A percentile compares a stretch with the other conserved stretches of the same genome.
Conservation (phyloP, 2,888 invertebrate species). For the Diplolepis rosae region DNA sequence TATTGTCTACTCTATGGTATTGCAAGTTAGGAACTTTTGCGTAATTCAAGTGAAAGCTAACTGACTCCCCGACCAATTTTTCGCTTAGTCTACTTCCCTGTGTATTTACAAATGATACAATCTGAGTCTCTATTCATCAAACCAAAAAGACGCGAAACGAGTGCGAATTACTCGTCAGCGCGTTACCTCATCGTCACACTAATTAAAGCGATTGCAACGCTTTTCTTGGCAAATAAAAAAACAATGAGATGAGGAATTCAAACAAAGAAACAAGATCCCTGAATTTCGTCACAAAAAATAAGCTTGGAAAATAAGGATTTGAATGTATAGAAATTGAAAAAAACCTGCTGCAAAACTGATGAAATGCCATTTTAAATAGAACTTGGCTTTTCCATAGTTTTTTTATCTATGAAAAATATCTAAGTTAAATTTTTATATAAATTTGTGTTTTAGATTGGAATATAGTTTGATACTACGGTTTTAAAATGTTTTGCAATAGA, state of each 20-base stretch:
- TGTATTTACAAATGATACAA: constrained; percentile 21
- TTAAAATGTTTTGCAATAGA: not conserved
- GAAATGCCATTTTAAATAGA: not conserved
- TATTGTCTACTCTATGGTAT: no score
- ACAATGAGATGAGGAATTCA: not conserved
- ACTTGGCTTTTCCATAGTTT: not conserved
- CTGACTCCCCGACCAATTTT: constrained; percentile 32
- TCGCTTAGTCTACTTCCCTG: constrained; percentile 40
- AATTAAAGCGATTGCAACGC: constrained; percentile 39
- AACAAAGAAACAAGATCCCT: constrained; percentile 6
- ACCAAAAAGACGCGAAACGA: constrained; percentile 15
- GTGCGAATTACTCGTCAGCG: constrained; percentile 20
- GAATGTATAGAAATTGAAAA: not conserved
- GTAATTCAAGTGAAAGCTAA: constrained; percentile 44
- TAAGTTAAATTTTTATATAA: not conserved
- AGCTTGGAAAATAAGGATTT: not conserved
- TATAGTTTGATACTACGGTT: constrained; percentile 7
- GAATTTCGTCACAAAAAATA: not conserved
- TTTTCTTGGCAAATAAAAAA: constrained; percentile 40
- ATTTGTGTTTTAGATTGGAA: not conserved
- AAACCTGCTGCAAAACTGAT: not conserved
- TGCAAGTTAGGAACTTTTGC: constrained; percentile 7
- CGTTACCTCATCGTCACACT: constrained; percentile 44
- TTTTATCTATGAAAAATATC: no score
- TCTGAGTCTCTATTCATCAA: constrained; percentile 16